These are phyloP conservation scores for Megaustenia siamemsis DNA, from an alignment of 2,888 invertebrate genomes.

Conservation along the genomic window DNA sequence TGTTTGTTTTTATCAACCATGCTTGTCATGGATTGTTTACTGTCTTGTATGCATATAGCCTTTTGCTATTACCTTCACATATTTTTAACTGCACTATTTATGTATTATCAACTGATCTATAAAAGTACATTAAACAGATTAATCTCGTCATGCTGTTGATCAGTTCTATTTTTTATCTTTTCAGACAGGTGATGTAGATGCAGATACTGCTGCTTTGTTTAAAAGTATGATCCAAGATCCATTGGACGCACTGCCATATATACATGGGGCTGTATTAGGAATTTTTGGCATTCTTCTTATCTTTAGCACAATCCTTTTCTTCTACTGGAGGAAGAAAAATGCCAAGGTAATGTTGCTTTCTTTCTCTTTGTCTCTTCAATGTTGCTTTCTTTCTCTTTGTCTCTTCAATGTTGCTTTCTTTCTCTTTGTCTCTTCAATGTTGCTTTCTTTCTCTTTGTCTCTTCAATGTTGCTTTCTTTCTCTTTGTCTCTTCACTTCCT, in stretches of 20 bases:
- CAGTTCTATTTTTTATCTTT: background rate
- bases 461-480: background rate
- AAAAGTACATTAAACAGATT: too few species aligned
- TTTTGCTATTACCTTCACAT: too few species aligned
- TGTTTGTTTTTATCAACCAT: too few species aligned
- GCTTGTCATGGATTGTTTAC: too few species aligned
- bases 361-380: background rate
- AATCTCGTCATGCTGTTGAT: too few species aligned
- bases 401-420: background rate
- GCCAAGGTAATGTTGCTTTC: slow-evolving; percentile 2
- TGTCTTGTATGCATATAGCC: too few species aligned
- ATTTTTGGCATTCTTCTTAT: slow-evolving; percentile 19
- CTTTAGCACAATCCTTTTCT: background rate
- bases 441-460: background rate
- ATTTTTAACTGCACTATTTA: too few species aligned
- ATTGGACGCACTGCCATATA: slow-evolving; percentile 22
- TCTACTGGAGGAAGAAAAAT: slow-evolving; percentile 34
- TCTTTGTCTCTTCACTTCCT: too few species aligned
- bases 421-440: background rate
- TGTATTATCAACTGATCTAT: too few species aligned
- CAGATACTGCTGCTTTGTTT: slow-evolving; percentile 33
- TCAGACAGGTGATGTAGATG: slow-evolving; percentile 49
- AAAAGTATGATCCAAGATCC: slow-evolving; percentile 42
- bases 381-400: background rate
- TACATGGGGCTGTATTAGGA: slow-evolving; percentile 38